phyloP scores from a whole-genome alignment of 1,140 invertebrate species.

The Muscidifurax raptorellus region DNA sequence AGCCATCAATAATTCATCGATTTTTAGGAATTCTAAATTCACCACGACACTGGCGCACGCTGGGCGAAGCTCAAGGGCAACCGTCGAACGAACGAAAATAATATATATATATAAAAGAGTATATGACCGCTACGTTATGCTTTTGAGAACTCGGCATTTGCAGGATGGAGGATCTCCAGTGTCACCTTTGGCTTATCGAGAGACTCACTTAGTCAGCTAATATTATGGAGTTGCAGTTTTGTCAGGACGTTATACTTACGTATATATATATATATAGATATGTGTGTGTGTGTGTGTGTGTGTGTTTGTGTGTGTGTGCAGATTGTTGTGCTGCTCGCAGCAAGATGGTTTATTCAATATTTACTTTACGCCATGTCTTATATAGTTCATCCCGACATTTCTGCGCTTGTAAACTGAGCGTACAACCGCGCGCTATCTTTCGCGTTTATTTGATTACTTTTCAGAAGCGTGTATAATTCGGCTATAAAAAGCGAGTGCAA shows the following conservation, averaged over 20 bases:
- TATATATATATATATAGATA: no score
- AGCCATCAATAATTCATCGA: background rate
- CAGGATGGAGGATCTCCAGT: slow-evolving; percentile 39
- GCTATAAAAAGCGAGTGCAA: background rate
- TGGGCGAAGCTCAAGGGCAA: background rate
- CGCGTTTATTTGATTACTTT: background rate
- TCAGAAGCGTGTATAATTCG: background rate
- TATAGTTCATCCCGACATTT: background rate
- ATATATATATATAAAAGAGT: background rate
- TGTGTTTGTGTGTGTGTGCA: background rate
- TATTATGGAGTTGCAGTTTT: slow-evolving; percentile 3
- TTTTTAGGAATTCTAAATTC: background rate
- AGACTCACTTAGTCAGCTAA: slow-evolving; percentile 20
- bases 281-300: background rate
- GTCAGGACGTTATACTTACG: background rate
- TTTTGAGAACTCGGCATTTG: slow-evolving; percentile 5
- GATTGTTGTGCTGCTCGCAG: background rate
- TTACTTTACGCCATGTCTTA: background rate
- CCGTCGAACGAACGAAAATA: background rate
- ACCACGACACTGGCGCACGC: background rate
- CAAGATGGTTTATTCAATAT: slow-evolving; percentile 7
- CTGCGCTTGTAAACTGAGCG: background rate
- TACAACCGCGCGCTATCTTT: background rate
- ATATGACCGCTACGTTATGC: background rate
- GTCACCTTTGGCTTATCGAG: slow-evolving; percentile 32